Base-by-base conservation (phyloP, 2,888 invertebrate species). In the Schrankia costaestrigalis region DNA sequence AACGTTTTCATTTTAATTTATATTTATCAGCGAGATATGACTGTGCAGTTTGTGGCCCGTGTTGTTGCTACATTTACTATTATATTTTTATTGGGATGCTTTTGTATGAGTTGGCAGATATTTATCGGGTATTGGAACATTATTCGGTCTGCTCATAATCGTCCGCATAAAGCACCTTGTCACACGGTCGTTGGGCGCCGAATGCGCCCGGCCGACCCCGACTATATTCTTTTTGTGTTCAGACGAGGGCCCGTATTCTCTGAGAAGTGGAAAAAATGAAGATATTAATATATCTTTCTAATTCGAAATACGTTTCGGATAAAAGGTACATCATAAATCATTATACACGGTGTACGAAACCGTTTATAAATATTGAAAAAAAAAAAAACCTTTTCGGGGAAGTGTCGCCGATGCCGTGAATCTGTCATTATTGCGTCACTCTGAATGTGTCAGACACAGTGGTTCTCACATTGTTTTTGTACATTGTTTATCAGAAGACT, bases 81-180 rank as follows among this genome's bases (percentile, higher is more conserved):
- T 85, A 85, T 85, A 84, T 76, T 86, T 85, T 86, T 87, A 86
- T 86, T 87, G 82, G 82, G 79, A 79, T 76, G 79, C 86, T 84
- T 85, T 87, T 87, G 85, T 87, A 85, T 87, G 87, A 86, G 86
- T 81, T 87, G 85, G 87, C 87, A 86, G 87, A 86, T 87, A 87
- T 87, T 87, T 87, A 87, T 87, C 87, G 86, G 77, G 76, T 80
- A 85, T 83, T 70, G 80, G 78, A 83, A 84, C 84, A 84, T 86
- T 85, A 86, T 85, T 86, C 83, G 85, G 83, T 79, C 74, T 68
- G 80, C 71, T 80, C 81, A 83, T 85, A 86, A 85, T 83, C 85
- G 82, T 80, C 77, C 75, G 78, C 85, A 86, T 86, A 86, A 86
- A 85, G 87, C 84, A 86, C 85, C 84, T 82, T 86, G 87, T 87